phyloP scores from a whole-genome alignment of 2,888 invertebrate genomes.

The Criorhina ranunculi region DNA sequence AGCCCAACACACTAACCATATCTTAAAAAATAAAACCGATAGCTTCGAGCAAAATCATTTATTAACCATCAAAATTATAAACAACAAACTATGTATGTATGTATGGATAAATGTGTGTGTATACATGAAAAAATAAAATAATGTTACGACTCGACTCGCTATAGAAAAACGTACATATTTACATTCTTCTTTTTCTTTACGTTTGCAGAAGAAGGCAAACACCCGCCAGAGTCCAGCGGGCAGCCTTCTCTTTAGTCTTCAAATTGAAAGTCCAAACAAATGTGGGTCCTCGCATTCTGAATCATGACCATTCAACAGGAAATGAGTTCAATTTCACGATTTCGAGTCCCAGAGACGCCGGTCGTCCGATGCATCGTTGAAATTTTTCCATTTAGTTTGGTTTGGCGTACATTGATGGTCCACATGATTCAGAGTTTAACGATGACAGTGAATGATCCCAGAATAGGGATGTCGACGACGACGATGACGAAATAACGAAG shows the following conservation, averaged over 20 bases:
- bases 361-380: conserved; percentile 38
- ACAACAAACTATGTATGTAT: conserved; percentile 4
- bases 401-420: conserved; percentile 36
- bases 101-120: too few relatives aligned
- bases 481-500: conserved; percentile 49
- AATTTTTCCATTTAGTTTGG: conserved; percentile 24
- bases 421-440: conserved; percentile 27
- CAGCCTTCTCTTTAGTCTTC: conserved; percentile 93
- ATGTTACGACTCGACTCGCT: conserved; percentile 1
- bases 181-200: conserved; percentile 83
- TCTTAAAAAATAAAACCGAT: too few relatives aligned
- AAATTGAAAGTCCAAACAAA: conserved; percentile 98
- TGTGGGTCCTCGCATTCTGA: conserved; percentile 92
- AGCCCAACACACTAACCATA: too few relatives aligned
- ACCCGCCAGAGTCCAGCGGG: conserved; percentile 96
- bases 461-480: conserved; percentile 20
- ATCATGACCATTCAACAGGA: conserved; percentile 60
- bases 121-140: conserved; percentile 19
- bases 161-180: conserved; percentile 7
- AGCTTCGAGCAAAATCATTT: conserved; percentile 45
- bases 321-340: conserved; percentile 57
- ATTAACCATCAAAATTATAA: conserved; percentile 10
- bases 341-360: conserved; percentile 32
- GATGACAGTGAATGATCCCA: conserved; percentile 33
- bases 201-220: conserved; percentile 94